Percentiles rank a stretch among this genome's conserved stretches.
These are phyloP conservation scores for Raja brachyura DNA, from an alignment of 2,113 vertebrate genomes.

Conservation along the genomic window DNA sequence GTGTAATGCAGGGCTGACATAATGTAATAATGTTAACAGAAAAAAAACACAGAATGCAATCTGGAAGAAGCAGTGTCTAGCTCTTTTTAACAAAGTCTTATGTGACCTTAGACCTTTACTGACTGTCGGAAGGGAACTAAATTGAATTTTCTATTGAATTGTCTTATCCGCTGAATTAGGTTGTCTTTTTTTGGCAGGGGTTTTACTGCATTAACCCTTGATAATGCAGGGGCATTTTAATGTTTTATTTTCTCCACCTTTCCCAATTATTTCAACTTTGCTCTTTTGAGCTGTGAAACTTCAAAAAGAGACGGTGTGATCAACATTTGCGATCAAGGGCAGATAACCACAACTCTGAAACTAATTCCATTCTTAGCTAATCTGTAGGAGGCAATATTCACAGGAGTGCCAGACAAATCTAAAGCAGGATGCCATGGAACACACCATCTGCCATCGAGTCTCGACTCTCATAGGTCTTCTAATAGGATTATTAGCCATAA, in stretches of 20 bases:
- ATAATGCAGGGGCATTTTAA: neutral
- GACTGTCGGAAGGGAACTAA: conserved; percentile 28
- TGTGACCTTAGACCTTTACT: conserved; percentile 36
- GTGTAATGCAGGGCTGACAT: conserved; percentile 34
- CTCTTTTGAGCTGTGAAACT: neutral
- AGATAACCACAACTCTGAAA: neutral
- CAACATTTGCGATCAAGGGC: neutral
- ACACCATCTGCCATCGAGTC: conserved; percentile 11
- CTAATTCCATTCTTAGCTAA: neutral
- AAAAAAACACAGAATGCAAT: conserved; percentile 37
- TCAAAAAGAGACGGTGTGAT: neutral
- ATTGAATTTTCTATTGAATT: conserved; percentile 36
- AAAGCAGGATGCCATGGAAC: neutral
- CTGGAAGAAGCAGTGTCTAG: conserved; percentile 31
- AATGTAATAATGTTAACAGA: conserved; percentile 39
- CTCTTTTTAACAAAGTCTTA: conserved; percentile 37
- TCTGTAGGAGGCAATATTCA: conserved; percentile 10
- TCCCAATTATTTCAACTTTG: neutral
- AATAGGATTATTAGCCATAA: neutral
- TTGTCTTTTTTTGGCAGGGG: conserved; percentile 24
- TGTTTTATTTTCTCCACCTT: no score
- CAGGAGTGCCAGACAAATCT: neutral
- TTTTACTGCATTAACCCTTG: conserved; percentile 21
- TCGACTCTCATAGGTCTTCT: neutral
- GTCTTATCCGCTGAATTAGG: conserved; percentile 25